A percentile compares a stretch with the other conserved stretches of the same genome.
phyloP scores from a whole-genome alignment of 2,888 invertebrate species.

The Stenotaenia linearis region DNA sequence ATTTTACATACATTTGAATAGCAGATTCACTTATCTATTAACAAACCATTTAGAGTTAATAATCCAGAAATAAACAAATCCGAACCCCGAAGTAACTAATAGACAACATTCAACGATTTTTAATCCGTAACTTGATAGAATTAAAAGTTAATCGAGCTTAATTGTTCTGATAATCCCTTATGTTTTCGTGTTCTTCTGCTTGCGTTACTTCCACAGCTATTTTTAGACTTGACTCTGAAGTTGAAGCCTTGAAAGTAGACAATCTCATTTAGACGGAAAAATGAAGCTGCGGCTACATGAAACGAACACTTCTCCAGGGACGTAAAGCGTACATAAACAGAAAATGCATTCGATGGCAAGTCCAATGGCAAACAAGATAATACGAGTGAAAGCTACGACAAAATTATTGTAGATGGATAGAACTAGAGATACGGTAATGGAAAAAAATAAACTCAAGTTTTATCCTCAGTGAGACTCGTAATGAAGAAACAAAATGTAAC shows the following conservation, averaged over 20 bases:
- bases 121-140: neutral
- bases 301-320: neutral
- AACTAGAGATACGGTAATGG: no score
- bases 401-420: no score
- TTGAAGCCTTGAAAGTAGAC: neutral
- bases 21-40: no score
- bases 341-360: neutral
- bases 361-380: neutral
- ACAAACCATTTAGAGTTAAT: no score
- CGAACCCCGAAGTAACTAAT: no score
- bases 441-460: no score
- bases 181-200: neutral
- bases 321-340: neutral
- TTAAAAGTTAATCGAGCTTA: neutral
- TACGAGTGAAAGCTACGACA: neutral
- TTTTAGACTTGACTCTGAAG: neutral
- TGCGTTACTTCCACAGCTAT: neutral
- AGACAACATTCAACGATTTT: no score
- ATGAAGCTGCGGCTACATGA: neutral
- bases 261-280: neutral
- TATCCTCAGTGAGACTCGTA: no score
- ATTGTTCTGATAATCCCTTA: neutral
- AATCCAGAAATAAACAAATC: no score
- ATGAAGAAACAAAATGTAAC: no score
- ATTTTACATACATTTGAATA: no score